These are phyloP conservation scores for Euglossa dilemma DNA, from an alignment of 1,140 invertebrate genomes.

Conservation along the genomic window DNA sequence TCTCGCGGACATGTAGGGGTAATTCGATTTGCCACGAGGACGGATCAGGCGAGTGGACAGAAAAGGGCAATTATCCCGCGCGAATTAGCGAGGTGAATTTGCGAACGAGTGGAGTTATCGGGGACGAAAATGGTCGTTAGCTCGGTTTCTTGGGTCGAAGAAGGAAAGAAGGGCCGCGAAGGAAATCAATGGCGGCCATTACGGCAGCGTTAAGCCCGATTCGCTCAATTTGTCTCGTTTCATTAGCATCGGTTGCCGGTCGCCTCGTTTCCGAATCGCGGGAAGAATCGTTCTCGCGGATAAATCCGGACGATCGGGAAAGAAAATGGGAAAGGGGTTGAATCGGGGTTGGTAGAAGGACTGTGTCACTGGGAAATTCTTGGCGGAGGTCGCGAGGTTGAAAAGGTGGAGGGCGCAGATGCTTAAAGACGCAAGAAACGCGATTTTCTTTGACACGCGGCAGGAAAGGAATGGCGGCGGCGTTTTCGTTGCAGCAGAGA, in stretches of 20 bases:
- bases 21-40: too few relatives aligned
- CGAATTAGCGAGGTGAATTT: background rate
- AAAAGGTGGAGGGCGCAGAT: background rate
- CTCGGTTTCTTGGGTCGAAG: background rate
- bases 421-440: constrained; percentile 14
- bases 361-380: background rate
- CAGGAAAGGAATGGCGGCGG: too few relatives aligned
- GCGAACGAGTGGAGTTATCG: background rate
- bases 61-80: too few relatives aligned
- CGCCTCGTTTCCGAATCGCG: background rate
- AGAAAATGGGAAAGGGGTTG: background rate
- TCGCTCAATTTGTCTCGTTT: constrained; percentile 8
- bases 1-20: too few relatives aligned
- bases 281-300: background rate
- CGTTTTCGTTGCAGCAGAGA: background rate
- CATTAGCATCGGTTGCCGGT: background rate
- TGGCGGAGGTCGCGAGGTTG: background rate
- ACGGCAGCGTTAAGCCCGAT: background rate
- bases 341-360: too few relatives aligned
- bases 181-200: background rate
- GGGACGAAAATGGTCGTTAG: background rate
- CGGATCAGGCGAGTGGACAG: too few relatives aligned
- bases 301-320: background rate
- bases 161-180: too few relatives aligned
- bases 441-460: constrained; percentile 36